Conservation (phyloP, 2,888 invertebrate species). For the Netelia fuscicornis region DNA sequence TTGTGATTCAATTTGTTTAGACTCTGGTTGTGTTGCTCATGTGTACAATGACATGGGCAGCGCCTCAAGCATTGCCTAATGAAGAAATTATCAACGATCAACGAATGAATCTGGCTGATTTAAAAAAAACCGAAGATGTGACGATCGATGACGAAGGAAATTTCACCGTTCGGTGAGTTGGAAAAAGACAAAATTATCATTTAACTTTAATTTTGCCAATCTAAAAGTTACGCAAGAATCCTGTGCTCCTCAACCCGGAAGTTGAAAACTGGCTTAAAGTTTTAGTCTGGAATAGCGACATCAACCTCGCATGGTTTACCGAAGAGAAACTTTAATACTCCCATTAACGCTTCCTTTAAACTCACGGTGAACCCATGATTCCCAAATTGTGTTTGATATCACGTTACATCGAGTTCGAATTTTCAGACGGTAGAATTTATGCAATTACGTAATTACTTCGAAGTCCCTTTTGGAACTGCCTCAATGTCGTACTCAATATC, state of each 20-base stretch:
- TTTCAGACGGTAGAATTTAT: background rate
- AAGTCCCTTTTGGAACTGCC: no score
- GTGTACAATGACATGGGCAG: constrained; percentile 6
- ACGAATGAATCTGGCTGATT: background rate
- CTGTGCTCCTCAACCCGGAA: background rate
- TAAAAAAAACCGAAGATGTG: constrained; percentile 27
- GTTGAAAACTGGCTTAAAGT: background rate
- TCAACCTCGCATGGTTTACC: background rate
- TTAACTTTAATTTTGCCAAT: background rate
- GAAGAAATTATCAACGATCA: background rate
- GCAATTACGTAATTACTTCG: no score
- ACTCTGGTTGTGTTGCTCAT: constrained; percentile 21
- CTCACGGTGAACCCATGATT: background rate
- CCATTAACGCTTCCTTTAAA: background rate
- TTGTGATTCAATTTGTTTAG: background rate
- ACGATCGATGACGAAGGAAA: constrained; percentile 48
- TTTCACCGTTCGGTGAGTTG: constrained; percentile 45
- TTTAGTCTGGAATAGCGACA: background rate
- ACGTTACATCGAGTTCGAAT: background rate
- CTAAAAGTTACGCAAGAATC: background rate
- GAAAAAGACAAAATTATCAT: background rate
- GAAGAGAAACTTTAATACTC: background rate
- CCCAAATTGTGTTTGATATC: background rate
- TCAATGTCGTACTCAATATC: background rate
- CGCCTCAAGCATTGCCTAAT: background rate